A percentile compares a stretch with the other conserved stretches of the same genome.
These are phyloP conservation scores for Heterohyrax brucei DNA, from an alignment of 2,797 vertebrate genomes.

Conservation along the genomic window DNA sequence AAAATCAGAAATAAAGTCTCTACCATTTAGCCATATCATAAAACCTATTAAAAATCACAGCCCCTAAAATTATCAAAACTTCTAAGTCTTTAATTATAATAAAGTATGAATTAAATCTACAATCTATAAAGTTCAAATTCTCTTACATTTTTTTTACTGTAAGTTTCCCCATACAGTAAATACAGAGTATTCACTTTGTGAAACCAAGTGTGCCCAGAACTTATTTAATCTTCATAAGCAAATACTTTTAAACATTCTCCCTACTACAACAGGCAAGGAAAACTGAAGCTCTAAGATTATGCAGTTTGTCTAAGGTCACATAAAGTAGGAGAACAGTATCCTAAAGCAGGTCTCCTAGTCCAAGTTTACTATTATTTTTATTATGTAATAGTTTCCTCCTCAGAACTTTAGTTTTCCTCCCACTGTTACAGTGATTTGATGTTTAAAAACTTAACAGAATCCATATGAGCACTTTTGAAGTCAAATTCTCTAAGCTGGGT, in stretches of 20 bases:
- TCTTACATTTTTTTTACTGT: neutral
- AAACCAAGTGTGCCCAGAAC: slow-evolving; percentile 32
- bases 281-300: slow-evolving; percentile 4
- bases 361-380: slow-evolving; percentile 26
- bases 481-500: slow-evolving; percentile 24
- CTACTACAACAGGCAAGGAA: slow-evolving; percentile 29
- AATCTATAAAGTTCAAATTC: slow-evolving; percentile 35
- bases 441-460: slow-evolving; percentile 51
- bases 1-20: neutral
- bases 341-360: slow-evolving; percentile 10
- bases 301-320: neutral
- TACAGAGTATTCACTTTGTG: neutral
- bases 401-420: neutral
- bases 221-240: slow-evolving; percentile 44
- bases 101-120: slow-evolving; percentile 6
- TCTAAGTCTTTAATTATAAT: slow-evolving; percentile 25
- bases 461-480: slow-evolving; percentile 30
- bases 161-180: slow-evolving; percentile 58
- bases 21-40: slow-evolving; percentile 2
- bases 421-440: neutral
- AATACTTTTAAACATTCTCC: slow-evolving; percentile 18
- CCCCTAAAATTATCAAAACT: slow-evolving; percentile 54
- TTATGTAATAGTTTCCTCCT: slow-evolving; percentile 43
- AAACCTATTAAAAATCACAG: slow-evolving; percentile 34
- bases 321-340: neutral